Evolutionary conservation across 2,888 invertebrate genomes (phyloP), one percentile per base, ranked within the genome.

Genomic region (Gonocerus acuteangulatus): DNA sequence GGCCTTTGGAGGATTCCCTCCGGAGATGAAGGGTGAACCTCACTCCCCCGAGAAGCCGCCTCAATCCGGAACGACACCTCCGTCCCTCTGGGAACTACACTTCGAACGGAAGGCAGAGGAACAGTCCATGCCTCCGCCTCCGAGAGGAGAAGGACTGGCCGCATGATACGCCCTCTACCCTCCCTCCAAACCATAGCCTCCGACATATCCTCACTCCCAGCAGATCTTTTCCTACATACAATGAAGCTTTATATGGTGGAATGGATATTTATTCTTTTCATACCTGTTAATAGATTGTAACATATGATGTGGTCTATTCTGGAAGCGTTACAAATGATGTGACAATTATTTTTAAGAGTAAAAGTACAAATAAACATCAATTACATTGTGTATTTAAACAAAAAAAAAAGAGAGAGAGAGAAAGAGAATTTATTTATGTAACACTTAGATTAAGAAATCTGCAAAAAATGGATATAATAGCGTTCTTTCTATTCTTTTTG

Each of bases 111-210:
- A 79, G 48, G 69, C 27, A 11, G 67, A 67, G 67, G 70, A 62
- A 69, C 71, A 76, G 65, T 73, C 78, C 67, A 72, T 77, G 68
- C 66, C 76, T n/a, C 79, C 82, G 57, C 78, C 82, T 19, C 78
- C 75, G 1, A 69, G 83, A 71, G 84, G 86, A 62, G 86, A 86
- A 72, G 86, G 86, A 48, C 79, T 86, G 71, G 85, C 86, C 70
- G 86, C 86, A 74, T 86, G 79, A 79, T 66, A 63, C 47, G 62
- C 48, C 54, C 36, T 45, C 48, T 39, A 44, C 48, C 48, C 48
- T n/a, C 47, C 62, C 15, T 39, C 48, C 45, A 52, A 61, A 54
- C 61, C 61, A 32, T 54, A 52, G 52, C 57, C 42, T 48, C 60
- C 39, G 36, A 51, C 23, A 34, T 52, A 49, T 39, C 60, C 22